A percentile compares a stretch with the other conserved stretches of the same genome.
phyloP scores from a whole-genome alignment of 2,113 vertebrate genomes.

The Pantherophis guttatus region DNA sequence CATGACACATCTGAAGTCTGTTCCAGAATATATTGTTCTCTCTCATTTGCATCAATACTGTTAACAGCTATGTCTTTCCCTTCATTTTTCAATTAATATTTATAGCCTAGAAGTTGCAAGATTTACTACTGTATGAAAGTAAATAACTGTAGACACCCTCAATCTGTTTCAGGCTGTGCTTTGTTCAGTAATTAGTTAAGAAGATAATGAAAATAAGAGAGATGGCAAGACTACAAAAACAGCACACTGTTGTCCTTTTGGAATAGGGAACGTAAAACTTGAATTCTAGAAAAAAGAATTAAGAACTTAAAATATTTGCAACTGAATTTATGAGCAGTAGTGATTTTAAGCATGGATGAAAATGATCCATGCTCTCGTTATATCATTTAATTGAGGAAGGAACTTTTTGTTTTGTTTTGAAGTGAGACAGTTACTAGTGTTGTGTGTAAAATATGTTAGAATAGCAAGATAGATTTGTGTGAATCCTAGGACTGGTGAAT shows the following conservation, averaged over 20 bases:
- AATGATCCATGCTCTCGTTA: neutral
- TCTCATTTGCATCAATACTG: neutral
- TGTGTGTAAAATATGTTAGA: neutral
- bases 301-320: neutral
- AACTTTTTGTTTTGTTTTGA: neutral
- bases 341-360: neutral
- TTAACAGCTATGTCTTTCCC: neutral
- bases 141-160: neutral
- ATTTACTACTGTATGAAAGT: neutral
- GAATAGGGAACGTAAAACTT: neutral
- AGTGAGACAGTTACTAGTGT: neutral
- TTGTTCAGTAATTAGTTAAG: neutral
- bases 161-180: neutral
- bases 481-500: neutral
- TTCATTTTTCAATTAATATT: neutral
- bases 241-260: neutral
- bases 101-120: neutral
- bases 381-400: neutral
- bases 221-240: neutral
- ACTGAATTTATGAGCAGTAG: neutral
- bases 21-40: constrained; percentile 5
- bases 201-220: neutral
- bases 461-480: neutral
- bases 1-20: neutral
- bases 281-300: neutral